Percentiles rank a stretch among this genome's conserved stretches.
phyloP scores from a whole-genome alignment of 2,113 vertebrate genomes.

The Peromyscus californicus region DNA sequence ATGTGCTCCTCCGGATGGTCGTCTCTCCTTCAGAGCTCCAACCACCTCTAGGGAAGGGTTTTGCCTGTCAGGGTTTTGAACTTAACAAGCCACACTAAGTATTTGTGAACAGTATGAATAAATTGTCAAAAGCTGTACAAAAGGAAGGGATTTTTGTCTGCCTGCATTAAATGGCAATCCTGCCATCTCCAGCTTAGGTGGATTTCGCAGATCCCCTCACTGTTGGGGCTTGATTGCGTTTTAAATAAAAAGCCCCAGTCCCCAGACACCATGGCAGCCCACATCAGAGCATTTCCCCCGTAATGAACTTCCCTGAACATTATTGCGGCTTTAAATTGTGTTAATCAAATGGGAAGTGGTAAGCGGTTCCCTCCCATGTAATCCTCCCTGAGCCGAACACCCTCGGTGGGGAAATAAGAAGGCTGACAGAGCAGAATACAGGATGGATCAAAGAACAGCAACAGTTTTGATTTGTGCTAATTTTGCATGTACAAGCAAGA shows the following conservation, averaged over 20 bases:
- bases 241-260: conserved; percentile 71
- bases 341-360: conserved; percentile 63
- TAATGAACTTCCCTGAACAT: conserved; percentile 29
- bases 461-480: conserved; percentile 73
- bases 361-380: conserved; percentile 61
- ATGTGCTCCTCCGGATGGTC: neutral
- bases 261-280: conserved; percentile 43
- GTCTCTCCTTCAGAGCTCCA: neutral
- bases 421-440: conserved; percentile 72
- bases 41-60: neutral
- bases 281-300: conserved; percentile 2
- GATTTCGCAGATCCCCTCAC: conserved; percentile 30
- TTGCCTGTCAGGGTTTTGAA: neutral
- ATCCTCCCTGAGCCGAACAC: conserved; percentile 70
- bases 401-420: conserved; percentile 76
- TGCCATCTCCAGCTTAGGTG: conserved; percentile 24
- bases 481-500: conserved; percentile 61
- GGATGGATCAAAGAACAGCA: conserved; percentile 76
- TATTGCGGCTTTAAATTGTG: conserved; percentile 45
- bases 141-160: conserved; percentile 40
- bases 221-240: conserved; percentile 23
- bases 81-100: conserved; percentile 11
- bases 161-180: conserved; percentile 47
- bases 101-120: neutral
- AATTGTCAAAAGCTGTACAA: conserved; percentile 12